Conservation (phyloP, 2,113 vertebrate genomes). For the Mormyrus lacerda region DNA sequence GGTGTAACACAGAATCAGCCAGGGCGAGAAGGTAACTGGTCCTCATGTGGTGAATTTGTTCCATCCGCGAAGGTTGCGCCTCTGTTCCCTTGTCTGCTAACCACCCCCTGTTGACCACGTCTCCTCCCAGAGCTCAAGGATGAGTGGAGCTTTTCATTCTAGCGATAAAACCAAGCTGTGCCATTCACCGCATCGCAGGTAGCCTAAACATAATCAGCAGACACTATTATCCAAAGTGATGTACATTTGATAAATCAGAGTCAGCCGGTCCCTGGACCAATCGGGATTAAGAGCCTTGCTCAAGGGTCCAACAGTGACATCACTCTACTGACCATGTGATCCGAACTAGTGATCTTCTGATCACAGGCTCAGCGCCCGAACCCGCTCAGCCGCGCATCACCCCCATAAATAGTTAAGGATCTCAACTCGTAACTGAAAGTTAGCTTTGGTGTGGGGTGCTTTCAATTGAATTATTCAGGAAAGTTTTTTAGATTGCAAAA, state of each 20-base stretch:
- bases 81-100: background rate
- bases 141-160: background rate
- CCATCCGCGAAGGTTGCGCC: background rate
- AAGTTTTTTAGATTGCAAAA: background rate
- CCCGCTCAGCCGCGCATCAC: background rate
- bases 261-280: background rate
- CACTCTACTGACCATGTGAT: background rate
- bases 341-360: background rate
- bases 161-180: background rate
- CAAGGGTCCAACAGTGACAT: background rate
- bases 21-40: conserved; percentile 62
- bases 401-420: background rate
- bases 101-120: background rate
- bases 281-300: background rate
- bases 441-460: background rate
- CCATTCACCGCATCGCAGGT: background rate
- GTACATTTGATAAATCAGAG: background rate
- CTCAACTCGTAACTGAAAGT: background rate
- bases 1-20: conserved; percentile 59
- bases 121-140: background rate
- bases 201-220: background rate
- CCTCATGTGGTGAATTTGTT: background rate
- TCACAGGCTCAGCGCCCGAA: background rate
- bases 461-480: background rate
- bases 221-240: background rate